Conservation (phyloP, 1,140 invertebrate genomes). For the Microplitis demolitor region DNA sequence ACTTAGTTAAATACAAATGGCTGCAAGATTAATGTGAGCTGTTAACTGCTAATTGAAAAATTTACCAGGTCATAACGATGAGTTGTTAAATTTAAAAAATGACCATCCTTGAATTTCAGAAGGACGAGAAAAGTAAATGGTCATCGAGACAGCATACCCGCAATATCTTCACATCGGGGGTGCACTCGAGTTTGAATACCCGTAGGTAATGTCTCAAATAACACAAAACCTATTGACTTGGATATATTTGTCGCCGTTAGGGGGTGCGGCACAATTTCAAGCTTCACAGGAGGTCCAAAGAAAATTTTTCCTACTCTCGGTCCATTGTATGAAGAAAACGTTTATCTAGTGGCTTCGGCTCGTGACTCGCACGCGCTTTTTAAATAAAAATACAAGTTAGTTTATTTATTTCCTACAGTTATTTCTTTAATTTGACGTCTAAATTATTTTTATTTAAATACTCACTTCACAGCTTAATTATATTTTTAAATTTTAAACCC, state of each 20-base stretch:
- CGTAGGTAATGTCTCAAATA: slow-evolving; percentile 23
- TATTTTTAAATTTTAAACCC: no score
- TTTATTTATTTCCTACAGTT: no score
- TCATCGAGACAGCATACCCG: neutral
- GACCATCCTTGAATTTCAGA: neutral
- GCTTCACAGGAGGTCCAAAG: slow-evolving; percentile 15
- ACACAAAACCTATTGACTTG: slow-evolving; percentile 19
- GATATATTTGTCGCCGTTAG: slow-evolving; percentile 11
- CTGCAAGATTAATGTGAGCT: no score
- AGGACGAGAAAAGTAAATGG: neutral
- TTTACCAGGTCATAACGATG: neutral
- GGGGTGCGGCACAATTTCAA: slow-evolving; percentile 15
- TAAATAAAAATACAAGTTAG: no score
- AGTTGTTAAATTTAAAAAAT: neutral
- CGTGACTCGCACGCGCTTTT: slow-evolving; percentile 10
- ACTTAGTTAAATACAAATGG: no score
- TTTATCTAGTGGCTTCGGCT: slow-evolving; percentile 2
- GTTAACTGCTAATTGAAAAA: neutral
- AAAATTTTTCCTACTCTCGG: slow-evolving; percentile 9
- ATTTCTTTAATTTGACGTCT: no score
- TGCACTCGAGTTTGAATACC: slow-evolving; percentile 5
- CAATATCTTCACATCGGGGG: slow-evolving; percentile 7
- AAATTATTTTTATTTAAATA: no score
- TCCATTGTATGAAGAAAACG: slow-evolving; percentile 4
- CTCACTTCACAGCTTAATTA: no score